A percentile compares a stretch with the other conserved stretches of the same genome.
Conservation (phyloP, 2,113 vertebrate genomes). For the Struthio camelus region DNA sequence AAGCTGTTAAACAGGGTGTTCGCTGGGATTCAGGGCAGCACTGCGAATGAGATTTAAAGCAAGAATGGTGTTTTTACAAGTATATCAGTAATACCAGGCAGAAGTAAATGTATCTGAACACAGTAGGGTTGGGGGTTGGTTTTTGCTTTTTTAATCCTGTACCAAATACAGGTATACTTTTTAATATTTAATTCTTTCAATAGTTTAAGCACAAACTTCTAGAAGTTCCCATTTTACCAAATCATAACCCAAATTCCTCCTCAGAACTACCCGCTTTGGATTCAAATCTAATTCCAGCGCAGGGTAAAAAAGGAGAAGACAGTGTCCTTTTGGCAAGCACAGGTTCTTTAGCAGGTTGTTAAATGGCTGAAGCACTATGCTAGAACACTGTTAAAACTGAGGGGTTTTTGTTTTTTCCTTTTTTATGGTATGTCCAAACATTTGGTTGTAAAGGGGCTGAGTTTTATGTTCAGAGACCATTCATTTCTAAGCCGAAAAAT, state of each 20-base stretch:
- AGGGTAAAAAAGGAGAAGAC: neutral
- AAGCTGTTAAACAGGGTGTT: slow-evolving; percentile 47
- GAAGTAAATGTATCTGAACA: slow-evolving; percentile 44
- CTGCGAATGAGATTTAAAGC: slow-evolving; percentile 65
- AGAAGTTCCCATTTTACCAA: slow-evolving; percentile 7
- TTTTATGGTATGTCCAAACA: neutral
- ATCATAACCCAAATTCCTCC: neutral
- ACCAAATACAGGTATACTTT: neutral
- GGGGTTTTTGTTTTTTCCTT: neutral
- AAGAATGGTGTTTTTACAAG: slow-evolving; percentile 57
- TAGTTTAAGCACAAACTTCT: neutral
- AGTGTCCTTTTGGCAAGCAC: neutral
- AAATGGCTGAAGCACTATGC: slow-evolving; percentile 11
- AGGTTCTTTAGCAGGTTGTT: neutral
- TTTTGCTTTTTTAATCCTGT: slow-evolving; percentile 14
- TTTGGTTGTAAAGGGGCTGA: neutral
- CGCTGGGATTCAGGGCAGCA: slow-evolving; percentile 47
- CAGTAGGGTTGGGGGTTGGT: neutral
- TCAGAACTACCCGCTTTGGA: neutral
- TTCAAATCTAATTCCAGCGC: neutral
- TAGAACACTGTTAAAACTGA: neutral
- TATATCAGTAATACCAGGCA: slow-evolving; percentile 23
- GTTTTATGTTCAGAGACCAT: neutral
- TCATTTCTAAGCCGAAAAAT: neutral
- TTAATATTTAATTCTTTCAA: neutral